Conservation (phyloP, 2,888 invertebrate species). For the Yponomeuta malinellus region DNA sequence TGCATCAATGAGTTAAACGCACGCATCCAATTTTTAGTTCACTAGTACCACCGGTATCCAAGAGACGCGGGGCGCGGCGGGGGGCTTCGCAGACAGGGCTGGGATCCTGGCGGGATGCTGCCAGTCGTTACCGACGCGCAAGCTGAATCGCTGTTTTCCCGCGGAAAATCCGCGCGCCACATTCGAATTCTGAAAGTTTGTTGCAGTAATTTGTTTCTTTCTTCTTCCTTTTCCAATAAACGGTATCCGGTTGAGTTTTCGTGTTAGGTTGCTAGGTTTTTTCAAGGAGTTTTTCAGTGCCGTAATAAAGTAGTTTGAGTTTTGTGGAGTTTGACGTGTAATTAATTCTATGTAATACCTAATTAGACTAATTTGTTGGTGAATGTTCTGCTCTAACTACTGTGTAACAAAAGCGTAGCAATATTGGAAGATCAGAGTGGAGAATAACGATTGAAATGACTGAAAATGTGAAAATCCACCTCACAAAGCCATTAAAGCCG, state of each 20-base stretch:
- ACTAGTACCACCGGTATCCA: conserved; percentile 1
- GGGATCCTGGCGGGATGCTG: conserved; percentile 3
- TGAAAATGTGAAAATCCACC: no score
- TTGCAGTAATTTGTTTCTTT: neutral
- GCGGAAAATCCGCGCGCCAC: conserved; percentile 3
- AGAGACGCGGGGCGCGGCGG: conserved; percentile 5
- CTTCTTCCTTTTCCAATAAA: neutral
- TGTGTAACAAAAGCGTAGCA: no score
- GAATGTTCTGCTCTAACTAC: no score
- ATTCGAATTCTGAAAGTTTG: conserved; percentile 6
- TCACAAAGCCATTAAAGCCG: neutral
- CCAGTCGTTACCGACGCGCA: neutral
- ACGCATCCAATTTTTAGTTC: neutral
- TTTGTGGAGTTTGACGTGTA: no score
- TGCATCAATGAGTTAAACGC: neutral
- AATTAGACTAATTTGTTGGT: no score
- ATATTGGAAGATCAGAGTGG: no score
- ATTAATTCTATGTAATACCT: no score
- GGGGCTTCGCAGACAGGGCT: neutral
- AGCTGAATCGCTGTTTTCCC: conserved; percentile 2
- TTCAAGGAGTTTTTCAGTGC: neutral
- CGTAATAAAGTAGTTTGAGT: neutral
- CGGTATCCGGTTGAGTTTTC: neutral
- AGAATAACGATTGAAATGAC: no score
- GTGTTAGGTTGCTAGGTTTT: neutral